Conservation (phyloP, 2,797 vertebrate species). For the Anabacerthia variegaticeps region DNA sequence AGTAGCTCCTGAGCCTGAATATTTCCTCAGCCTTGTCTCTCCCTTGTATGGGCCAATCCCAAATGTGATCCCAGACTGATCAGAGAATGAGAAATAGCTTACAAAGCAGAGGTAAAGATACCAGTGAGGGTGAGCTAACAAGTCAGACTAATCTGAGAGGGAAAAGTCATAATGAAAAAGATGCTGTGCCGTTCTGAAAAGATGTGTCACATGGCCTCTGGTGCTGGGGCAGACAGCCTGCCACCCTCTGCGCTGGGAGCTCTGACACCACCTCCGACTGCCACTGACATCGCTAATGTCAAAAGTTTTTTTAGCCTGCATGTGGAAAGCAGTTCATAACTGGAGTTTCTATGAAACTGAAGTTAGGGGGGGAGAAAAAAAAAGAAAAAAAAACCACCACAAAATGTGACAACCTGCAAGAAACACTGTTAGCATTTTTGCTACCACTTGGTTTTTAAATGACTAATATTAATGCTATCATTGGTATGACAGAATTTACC, state of each 20-base stretch:
- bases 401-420: neutral
- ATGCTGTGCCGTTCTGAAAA: neutral
- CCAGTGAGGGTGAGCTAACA: conserved; percentile 16
- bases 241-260: fast-evolving
- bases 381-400: neutral
- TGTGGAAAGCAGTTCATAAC: conserved; percentile 20
- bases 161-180: neutral
- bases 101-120: neutral
- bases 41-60: neutral
- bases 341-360: neutral
- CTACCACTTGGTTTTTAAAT: neutral
- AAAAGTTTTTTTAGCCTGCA: conserved; percentile 24
- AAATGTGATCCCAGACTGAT: neutral
- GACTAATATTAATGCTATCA: neutral
- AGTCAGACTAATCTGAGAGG: conserved; percentile 29
- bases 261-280: conserved; percentile 44
- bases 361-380: neutral
- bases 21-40: neutral
- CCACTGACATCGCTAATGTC: conserved; percentile 15
- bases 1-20: neutral
- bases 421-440: neutral
- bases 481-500: neutral
- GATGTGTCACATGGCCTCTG: neutral
- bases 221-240: neutral
- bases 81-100: neutral